Evolutionary conservation across 2,113 vertebrate species (phyloP).

Genomic region (Ammodytes marinus): DNA sequence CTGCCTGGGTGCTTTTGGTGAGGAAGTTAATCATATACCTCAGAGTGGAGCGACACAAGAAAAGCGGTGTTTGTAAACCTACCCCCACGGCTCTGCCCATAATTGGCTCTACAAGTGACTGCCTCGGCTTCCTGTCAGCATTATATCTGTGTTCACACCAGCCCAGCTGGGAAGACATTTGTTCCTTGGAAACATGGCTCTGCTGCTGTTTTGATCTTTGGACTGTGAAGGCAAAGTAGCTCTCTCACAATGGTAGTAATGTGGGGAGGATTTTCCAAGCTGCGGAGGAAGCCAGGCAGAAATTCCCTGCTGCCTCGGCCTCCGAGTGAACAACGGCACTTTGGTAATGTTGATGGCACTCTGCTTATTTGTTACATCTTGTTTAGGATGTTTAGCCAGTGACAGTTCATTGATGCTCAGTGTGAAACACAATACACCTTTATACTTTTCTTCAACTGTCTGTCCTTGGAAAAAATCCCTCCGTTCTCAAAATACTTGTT

Average conservation of each 20-base stretch:
- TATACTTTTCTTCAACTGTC: background rate
- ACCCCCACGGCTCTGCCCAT: constrained; percentile 77
- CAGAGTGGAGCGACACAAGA: constrained; percentile 80
- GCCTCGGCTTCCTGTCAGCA: constrained; percentile 87
- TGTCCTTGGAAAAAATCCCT: background rate
- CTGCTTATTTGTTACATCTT: constrained; percentile 42
- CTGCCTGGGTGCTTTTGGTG: constrained; percentile 76
- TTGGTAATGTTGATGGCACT: constrained; percentile 27
- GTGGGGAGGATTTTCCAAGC: constrained; percentile 79
- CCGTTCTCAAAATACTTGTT: background rate
- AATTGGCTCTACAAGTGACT: constrained; percentile 87
- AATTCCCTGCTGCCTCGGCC: constrained; percentile 65
- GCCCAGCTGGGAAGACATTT: constrained; percentile 83
- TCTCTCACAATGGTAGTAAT: constrained; percentile 80
- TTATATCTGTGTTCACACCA: constrained; percentile 86
- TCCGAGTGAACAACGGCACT: constrained; percentile 45
- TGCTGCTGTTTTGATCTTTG: constrained; percentile 86
- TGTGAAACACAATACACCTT: constrained; percentile 22
- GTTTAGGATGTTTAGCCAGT: constrained; percentile 48
- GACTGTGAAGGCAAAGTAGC: constrained; percentile 85
- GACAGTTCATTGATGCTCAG: background rate
- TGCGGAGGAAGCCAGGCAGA: constrained; percentile 72
- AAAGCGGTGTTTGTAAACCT: constrained; percentile 84
- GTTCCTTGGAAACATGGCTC: constrained; percentile 82
- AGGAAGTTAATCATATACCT: constrained; percentile 88